phyloP scores from a whole-genome alignment of 2,113 vertebrate species.

The Oxyura jamaicensis region DNA sequence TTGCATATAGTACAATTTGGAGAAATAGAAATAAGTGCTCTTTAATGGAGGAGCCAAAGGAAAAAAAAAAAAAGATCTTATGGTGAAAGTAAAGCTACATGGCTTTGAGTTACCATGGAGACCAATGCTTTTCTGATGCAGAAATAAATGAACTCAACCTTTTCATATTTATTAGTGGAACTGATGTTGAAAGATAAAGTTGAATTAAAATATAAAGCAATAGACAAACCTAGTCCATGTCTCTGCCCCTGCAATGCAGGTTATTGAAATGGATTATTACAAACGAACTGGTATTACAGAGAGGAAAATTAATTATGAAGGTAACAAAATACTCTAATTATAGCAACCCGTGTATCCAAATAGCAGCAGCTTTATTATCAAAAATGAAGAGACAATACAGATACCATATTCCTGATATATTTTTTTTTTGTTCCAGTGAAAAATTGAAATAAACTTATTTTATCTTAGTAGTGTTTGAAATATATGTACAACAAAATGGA shows the following conservation, averaged over 20 bases:
- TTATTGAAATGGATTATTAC: background rate
- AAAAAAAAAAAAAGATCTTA: background rate
- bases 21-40: background rate
- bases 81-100: constrained; percentile 33
- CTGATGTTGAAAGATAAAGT: constrained; percentile 53
- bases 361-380: constrained; percentile 18
- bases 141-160: constrained; percentile 63
- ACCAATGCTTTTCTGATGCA: constrained; percentile 51
- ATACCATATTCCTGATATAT: background rate
- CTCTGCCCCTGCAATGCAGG: constrained; percentile 49
- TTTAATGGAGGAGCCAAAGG: background rate
- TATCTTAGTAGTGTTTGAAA: background rate
- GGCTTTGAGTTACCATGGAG: constrained; percentile 61
- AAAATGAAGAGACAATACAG: background rate
- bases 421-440: background rate
- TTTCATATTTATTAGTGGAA: constrained; percentile 59
- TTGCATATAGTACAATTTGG: background rate
- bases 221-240: background rate
- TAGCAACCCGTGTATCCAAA: constrained; percentile 20
- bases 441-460: background rate
- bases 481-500: background rate
- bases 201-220: constrained; percentile 48
- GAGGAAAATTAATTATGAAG: background rate
- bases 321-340: background rate
- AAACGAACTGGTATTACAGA: background rate